phyloP scores from a whole-genome alignment of 2,113 vertebrate species.

The Thinocorus orbignyianus region DNA sequence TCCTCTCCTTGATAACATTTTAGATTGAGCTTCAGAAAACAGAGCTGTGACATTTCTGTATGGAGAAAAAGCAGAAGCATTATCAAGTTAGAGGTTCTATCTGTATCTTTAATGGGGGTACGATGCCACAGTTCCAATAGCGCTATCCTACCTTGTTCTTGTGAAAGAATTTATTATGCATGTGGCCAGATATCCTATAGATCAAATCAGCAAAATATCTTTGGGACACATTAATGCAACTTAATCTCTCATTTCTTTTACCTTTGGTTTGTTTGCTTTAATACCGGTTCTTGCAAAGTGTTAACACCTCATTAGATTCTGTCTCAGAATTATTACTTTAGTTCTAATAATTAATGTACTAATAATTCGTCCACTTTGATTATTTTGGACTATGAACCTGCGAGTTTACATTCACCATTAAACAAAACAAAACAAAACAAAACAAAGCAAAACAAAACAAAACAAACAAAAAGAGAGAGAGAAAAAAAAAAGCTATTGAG shows the following conservation, averaged over 20 bases:
- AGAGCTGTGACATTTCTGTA: background rate
- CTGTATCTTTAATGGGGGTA: background rate
- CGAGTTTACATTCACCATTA: background rate
- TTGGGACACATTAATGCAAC: background rate
- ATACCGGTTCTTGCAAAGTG: background rate
- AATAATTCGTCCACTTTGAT: background rate
- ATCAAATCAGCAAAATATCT: background rate
- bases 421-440: background rate
- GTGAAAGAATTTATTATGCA: background rate
- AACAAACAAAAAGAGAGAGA: background rate
- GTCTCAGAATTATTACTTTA: background rate
- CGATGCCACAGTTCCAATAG: background rate
- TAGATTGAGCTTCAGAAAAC: background rate
- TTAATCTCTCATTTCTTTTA: background rate
- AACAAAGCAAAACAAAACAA: background rate
- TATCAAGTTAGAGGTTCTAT: background rate
- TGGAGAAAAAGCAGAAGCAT: background rate
- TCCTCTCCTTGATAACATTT: background rate
- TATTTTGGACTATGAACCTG: background rate
- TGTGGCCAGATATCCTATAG: background rate
- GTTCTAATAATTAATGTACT: background rate
- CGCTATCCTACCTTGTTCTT: background rate
- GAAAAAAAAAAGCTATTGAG: background rate
- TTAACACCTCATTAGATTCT: background rate
- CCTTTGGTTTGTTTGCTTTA: background rate